Conservation (phyloP, 2,888 invertebrate species). For the Caenorhabditis sp. region DNA sequence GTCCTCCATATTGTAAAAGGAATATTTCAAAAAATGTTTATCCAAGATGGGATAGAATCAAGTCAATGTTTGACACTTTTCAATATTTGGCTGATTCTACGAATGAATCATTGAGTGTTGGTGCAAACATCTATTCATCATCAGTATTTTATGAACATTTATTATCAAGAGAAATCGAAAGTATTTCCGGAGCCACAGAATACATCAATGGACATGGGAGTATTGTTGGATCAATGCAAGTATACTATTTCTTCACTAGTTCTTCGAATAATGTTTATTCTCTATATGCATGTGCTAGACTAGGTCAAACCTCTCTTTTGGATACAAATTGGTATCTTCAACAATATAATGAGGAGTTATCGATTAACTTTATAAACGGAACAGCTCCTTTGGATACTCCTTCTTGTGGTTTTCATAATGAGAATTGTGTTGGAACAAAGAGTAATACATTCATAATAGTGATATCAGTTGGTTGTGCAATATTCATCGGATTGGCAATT, state of each 20-base stretch:
- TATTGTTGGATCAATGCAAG: slow-evolving; percentile 35
- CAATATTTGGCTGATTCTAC: slow-evolving; percentile 29
- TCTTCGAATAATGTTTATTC: slow-evolving; percentile 14
- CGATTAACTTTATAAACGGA: slow-evolving; percentile 37
- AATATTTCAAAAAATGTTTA: slow-evolving; percentile 9
- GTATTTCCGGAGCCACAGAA: slow-evolving; percentile 45
- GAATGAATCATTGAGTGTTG: slow-evolving; percentile 28
- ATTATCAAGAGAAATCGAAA: slow-evolving; percentile 31
- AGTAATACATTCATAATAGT: slow-evolving; percentile 34
- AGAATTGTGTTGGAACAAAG: slow-evolving; percentile 27
- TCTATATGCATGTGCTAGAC: slow-evolving; percentile 19
- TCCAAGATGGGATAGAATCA: slow-evolving; percentile 38
- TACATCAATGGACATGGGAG: slow-evolving; percentile 46
- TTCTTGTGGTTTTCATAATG: slow-evolving; percentile 41
- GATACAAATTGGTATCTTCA: slow-evolving; percentile 6
- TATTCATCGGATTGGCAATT: slow-evolving; percentile 28
- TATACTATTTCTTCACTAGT: slow-evolving; percentile 30
- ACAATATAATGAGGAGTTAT: slow-evolving; percentile 20
- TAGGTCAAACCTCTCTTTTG: slow-evolving; percentile 9
- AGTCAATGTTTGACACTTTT: slow-evolving; percentile 27
- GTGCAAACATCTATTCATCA: slow-evolving; percentile 26
- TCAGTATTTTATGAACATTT: slow-evolving; percentile 31
- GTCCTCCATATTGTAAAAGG: slow-evolving; percentile 34
- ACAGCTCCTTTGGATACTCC: slow-evolving; percentile 36
- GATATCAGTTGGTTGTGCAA: slow-evolving; percentile 25